Base-by-base conservation (phyloP, 2,888 invertebrate species). In the Chrysomela aeneicollis region DNA sequence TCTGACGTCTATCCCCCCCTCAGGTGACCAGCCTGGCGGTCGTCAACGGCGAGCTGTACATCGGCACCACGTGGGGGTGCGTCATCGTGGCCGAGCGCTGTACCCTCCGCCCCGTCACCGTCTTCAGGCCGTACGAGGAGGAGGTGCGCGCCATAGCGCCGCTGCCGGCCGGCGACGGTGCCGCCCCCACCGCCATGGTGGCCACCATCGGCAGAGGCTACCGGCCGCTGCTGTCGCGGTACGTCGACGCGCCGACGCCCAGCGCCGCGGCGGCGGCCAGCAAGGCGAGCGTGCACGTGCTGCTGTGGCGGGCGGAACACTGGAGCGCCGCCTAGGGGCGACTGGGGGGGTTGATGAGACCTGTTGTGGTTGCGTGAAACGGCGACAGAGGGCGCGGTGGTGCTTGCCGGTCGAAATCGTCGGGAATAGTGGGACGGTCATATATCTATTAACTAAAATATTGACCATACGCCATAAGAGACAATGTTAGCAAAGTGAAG, bases 11-110 rank as follows among this genome's bases (percentile, higher is more conserved):
- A n/a, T n/a, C n/a, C n/a, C n/a, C n/a, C n/a, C n/a, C n/a, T 73
- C 21, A 92, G 88, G 78, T 94, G 66, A 88, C 90, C 69, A 87
- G 91, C 74, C 81, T 94, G 76, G 87, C 89, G 54, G 86, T 89
- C 32, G 83, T 90, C 59, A 87, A 87, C 32, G 87, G 88, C 30
- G 90, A 91, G 75, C 84, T 97, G 46, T 95, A 94, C 81, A 91
- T 95, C 67, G 98, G 98, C 51, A 98, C 98, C 0, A 94, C 95
- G 6, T 94, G 95, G 92, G 98, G 98, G 21, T 95, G 96, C 80
- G 84, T 98, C 51, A 92, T 98, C 59, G 92, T 97, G 5, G 94
- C 95, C 0, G 95, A 96, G 80, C 88, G 91, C 17, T 85, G 86
- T 62, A 88, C 91, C 0, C 86, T 97, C 73, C 85, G 93, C 1